Percentiles rank a stretch among this genome's conserved stretches.
Conservation (phyloP, 2,113 vertebrate genomes). For the Ciconia stormi region DNA sequence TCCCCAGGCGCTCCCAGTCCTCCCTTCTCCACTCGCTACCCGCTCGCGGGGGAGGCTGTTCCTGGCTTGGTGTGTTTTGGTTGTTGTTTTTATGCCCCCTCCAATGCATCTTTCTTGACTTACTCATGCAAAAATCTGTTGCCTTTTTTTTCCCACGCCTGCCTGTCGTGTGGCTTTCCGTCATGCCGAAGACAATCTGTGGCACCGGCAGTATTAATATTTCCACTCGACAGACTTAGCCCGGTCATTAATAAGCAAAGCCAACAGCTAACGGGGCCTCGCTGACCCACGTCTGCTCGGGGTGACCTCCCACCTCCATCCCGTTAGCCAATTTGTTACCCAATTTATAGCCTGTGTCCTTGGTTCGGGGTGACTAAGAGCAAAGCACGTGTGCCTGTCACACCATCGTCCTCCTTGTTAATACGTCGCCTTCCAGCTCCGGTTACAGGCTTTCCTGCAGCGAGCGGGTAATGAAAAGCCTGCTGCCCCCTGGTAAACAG, state of each 20-base stretch:
- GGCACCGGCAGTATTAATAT: not conserved
- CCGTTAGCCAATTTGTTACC: not conserved
- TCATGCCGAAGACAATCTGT: not conserved
- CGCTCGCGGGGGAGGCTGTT: not conserved
- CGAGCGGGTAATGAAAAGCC: not conserved
- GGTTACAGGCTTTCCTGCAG: not conserved
- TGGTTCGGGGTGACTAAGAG: not conserved
- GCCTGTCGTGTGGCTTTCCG: accelerated
- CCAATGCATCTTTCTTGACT: not conserved
- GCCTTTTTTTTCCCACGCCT: not conserved
- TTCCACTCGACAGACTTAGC: not conserved
- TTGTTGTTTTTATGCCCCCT: not conserved
- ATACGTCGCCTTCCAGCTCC: not conserved
- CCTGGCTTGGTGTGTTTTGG: not conserved
- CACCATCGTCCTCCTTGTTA: not conserved
- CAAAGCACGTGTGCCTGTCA: not conserved
- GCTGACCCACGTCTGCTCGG: not conserved
- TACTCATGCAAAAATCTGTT: not conserved
- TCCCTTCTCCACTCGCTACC: not conserved
- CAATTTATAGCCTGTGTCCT: not conserved
- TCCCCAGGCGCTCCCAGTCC: not conserved
- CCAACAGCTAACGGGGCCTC: not conserved
- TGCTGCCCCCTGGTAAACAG: not conserved
- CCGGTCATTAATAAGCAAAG: not conserved
- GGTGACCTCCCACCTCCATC: not conserved